These are phyloP conservation scores for Ctenopoma kingsleyae DNA, from an alignment of 2,797 vertebrate species.

Conservation along the genomic window DNA sequence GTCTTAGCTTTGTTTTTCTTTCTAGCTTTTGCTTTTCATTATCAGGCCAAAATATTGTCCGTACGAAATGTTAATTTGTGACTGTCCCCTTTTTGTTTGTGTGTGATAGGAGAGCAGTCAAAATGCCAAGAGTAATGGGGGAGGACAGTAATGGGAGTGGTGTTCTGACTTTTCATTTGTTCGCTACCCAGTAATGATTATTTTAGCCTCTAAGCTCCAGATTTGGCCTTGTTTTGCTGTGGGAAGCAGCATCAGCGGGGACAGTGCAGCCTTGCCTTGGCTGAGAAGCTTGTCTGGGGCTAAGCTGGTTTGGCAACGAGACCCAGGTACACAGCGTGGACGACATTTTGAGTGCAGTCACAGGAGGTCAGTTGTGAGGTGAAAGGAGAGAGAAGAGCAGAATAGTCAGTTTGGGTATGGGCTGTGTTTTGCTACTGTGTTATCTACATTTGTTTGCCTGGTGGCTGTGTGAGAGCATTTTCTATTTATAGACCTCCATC, in stretches of 20 bases:
- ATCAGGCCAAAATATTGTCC: constrained; percentile 22
- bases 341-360: constrained; percentile 51
- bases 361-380: constrained; percentile 49
- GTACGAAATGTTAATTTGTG: constrained; percentile 46
- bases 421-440: constrained; percentile 27
- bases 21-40: not conserved
- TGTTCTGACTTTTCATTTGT: constrained; percentile 79
- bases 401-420: constrained; percentile 13
- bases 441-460: constrained; percentile 33
- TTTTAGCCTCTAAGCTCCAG: constrained; percentile 80
- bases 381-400: constrained; percentile 16
- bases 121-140: constrained; percentile 56
- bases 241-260: constrained; percentile 70
- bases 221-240: constrained; percentile 81
- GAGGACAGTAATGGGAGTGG: constrained; percentile 54
- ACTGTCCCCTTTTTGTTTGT: constrained; percentile 44
- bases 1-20: constrained; percentile 9
- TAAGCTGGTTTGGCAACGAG: constrained; percentile 70
- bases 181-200: constrained; percentile 81
- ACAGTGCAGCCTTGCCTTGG: constrained; percentile 67
- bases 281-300: constrained; percentile 72
- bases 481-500: constrained; percentile 75
- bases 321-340: constrained; percentile 69
- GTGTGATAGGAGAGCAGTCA: constrained; percentile 41
- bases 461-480: constrained; percentile 53